Evolutionary conservation across 2,113 vertebrate genomes (phyloP).

Genomic region (Vombatus ursinus): DNA sequence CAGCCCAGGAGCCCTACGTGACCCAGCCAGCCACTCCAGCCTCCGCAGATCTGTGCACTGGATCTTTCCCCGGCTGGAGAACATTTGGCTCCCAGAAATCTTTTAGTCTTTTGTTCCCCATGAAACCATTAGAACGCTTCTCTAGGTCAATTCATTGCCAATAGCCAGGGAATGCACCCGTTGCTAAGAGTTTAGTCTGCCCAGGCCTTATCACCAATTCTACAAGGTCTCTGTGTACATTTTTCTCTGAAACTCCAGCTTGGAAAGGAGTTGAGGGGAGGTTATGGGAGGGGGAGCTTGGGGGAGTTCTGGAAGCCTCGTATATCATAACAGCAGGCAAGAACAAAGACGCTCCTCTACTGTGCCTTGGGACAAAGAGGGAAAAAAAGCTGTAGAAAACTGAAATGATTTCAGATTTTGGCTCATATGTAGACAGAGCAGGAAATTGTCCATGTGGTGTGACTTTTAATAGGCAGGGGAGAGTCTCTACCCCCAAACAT

Average conservation of each 20-base stretch:
- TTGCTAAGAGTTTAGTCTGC: slow-evolving; percentile 67
- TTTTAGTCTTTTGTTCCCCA: slow-evolving; percentile 62
- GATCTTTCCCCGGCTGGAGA: slow-evolving; percentile 47
- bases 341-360: slow-evolving; percentile 23
- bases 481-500: neutral
- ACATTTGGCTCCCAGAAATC: slow-evolving; percentile 48
- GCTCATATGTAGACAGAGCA: neutral
- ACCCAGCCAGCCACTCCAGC: slow-evolving; percentile 44
- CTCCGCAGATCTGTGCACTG: neutral
- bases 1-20: neutral
- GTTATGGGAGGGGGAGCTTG: neutral
- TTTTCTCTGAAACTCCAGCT: slow-evolving; percentile 53
- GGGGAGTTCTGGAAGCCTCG: neutral
- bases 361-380: neutral
- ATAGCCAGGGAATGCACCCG: slow-evolving; percentile 37
- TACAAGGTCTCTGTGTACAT: slow-evolving; percentile 44
- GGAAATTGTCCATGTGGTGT: neutral
- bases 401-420: neutral
- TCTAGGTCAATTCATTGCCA: neutral
- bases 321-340: neutral
- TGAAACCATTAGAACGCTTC: slow-evolving; percentile 51
- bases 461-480: neutral
- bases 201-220: slow-evolving; percentile 57
- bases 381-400: neutral
- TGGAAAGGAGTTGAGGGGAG: neutral